phyloP scores from a whole-genome alignment of 1,140 invertebrate genomes.

The Vanessa atalanta region DNA sequence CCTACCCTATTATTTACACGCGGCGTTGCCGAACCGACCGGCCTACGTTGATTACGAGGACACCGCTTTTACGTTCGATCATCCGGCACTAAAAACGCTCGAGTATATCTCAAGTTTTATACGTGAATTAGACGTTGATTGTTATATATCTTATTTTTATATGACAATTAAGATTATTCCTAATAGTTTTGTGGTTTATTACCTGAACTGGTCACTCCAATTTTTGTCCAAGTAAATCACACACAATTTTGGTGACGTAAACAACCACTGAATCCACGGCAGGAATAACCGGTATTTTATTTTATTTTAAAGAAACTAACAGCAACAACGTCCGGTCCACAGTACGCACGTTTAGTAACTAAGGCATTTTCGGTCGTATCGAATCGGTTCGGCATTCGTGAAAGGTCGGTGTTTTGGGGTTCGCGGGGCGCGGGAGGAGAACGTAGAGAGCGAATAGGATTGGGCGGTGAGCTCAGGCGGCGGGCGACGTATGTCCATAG shows the following conservation, averaged over 20 bases:
- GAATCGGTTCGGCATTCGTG: constrained; percentile 77
- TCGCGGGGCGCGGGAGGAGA: constrained; percentile 63
- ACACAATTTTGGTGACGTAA: constrained; percentile 35
- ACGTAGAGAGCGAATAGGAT: constrained; percentile 40
- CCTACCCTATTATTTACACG: constrained; percentile 81
- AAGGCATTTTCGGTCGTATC: constrained; percentile 79
- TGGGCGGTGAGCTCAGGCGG: constrained; percentile 75
- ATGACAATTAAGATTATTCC: constrained; percentile 15
- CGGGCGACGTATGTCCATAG: constrained; percentile 51
- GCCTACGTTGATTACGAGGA: constrained; percentile 81
- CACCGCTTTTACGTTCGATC: constrained; percentile 80
- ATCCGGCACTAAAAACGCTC: constrained; percentile 56
- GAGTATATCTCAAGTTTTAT: constrained; percentile 36
- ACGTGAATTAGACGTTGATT: constrained; percentile 11
- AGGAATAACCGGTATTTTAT: constrained; percentile 38
- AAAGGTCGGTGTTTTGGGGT: constrained; percentile 72
- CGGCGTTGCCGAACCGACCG: constrained; percentile 81
- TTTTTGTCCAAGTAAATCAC: not conserved
- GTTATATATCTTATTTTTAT: constrained; percentile 3
- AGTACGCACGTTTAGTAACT: constrained; percentile 75
- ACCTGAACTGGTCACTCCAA: constrained; percentile 34
- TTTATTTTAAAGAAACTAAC: constrained; percentile 46
- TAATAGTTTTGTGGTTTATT: constrained; percentile 19
- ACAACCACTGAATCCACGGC: constrained; percentile 21
- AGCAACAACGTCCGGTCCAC: constrained; percentile 65